Conservation (phyloP, 2,113 vertebrate genomes). For the Cyanocitta stelleri region DNA sequence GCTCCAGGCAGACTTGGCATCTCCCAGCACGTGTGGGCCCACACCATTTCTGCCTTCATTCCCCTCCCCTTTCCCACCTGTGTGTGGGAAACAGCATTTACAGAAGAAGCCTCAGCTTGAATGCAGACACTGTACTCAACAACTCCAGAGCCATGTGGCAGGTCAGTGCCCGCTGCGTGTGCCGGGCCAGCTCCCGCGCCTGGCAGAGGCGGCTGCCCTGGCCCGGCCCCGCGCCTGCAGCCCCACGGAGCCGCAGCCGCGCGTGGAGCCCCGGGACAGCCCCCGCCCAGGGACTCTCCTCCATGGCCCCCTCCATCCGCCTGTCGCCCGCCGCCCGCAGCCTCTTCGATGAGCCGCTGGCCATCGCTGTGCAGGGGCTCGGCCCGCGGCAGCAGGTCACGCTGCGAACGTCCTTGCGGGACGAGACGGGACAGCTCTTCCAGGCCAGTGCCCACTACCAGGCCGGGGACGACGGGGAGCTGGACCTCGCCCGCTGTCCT, state of each 20-base stretch:
- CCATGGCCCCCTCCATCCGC: neutral
- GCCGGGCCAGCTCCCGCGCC: neutral
- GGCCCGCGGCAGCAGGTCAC: conserved; percentile 57
- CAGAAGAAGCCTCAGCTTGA: neutral
- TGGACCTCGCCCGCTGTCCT: neutral
- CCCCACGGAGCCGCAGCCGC: neutral
- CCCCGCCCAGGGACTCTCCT: neutral
- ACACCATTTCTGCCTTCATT: neutral
- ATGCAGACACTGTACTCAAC: neutral
- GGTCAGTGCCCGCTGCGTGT: neutral
- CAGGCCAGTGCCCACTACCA: neutral
- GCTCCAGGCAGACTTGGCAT: neutral
- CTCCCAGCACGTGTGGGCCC: neutral
- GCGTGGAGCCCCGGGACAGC: neutral
- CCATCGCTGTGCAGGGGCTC: conserved; percentile 53
- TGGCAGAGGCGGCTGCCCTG: neutral
- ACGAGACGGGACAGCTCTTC: conserved; percentile 54
- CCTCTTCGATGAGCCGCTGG: conserved; percentile 68
- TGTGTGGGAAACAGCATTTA: neutral
- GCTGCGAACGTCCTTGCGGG: conserved; percentile 48
- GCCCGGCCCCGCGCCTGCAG: neutral
- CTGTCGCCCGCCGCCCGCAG: conserved; percentile 43
- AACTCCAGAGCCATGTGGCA: neutral
- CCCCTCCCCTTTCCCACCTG: neutral
- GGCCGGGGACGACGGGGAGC: neutral